These are phyloP conservation scores for Sycobia sp. DNA, from an alignment of 1,140 invertebrate genomes.

Conservation along the genomic window DNA sequence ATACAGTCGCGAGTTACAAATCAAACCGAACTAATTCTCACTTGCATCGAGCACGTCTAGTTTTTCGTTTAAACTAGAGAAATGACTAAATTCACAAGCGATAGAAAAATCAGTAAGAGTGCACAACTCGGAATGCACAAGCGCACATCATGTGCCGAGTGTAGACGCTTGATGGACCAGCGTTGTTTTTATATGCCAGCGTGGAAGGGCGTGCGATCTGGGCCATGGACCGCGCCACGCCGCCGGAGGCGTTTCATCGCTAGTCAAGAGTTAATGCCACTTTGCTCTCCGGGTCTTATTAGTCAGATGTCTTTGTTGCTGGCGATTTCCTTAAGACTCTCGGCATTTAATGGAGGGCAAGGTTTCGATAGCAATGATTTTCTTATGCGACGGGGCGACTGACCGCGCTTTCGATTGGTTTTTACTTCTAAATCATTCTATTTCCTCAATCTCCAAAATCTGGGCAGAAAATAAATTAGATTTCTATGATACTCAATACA, in stretches of 20 bases:
- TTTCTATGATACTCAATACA: too few species aligned
- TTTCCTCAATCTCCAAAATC: too few species aligned
- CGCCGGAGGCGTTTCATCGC: neutral
- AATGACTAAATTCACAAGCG: too few species aligned
- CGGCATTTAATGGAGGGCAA: conserved; percentile 51
- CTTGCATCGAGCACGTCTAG: too few species aligned
- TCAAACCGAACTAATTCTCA: too few species aligned
- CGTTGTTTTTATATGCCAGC: conserved; percentile 24
- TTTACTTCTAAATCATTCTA: too few species aligned
- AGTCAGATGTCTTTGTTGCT: conserved; percentile 24
- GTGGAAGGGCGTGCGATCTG: conserved; percentile 54
- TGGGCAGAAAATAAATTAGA: too few species aligned
- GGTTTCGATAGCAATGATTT: conserved; percentile 39
- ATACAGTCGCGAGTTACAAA: neutral
- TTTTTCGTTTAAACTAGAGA: too few species aligned
- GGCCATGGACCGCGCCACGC: conserved; percentile 53
- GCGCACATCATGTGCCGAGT: conserved; percentile 3
- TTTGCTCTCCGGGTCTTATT: conserved; percentile 22
- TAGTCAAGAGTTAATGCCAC: too few species aligned
- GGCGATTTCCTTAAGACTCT: conserved; percentile 45
- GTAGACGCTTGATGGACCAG: neutral
- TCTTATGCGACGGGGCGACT: conserved; percentile 2
- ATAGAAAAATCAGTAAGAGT: too few species aligned
- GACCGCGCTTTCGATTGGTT: conserved; percentile 34
- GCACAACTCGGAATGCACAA: neutral